These are phyloP conservation scores for Cetonia aurata DNA, from an alignment of 2,888 invertebrate genomes.

Conservation along the genomic window DNA sequence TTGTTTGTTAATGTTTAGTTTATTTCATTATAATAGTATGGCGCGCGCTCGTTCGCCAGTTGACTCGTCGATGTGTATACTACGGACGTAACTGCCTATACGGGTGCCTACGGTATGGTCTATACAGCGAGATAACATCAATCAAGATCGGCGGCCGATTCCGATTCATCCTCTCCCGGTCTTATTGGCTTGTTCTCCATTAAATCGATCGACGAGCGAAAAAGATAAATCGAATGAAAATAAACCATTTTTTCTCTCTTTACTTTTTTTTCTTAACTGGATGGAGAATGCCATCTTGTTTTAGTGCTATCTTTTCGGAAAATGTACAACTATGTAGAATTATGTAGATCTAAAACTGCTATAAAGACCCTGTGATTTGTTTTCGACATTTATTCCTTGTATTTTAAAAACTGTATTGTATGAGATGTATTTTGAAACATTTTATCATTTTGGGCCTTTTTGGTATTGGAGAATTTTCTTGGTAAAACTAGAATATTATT, in stretches of 20 bases:
- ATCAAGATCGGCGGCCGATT: constrained; percentile 37
- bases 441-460: no score
- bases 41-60: constrained; percentile 21
- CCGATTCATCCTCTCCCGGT: constrained; percentile 17
- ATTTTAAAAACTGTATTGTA: no score
- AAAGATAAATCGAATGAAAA: constrained; percentile 33
- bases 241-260: constrained; percentile 8
- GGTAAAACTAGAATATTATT: no score
- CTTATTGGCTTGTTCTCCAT: constrained; percentile 28
- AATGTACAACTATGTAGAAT: constrained; percentile 2
- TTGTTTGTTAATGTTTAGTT: constrained; percentile 63
- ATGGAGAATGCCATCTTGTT: constrained; percentile 22
- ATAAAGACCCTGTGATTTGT: no score
- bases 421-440: no score
- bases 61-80: constrained; percentile 5
- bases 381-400: no score
- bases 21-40: constrained; percentile 57
- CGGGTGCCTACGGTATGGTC: not conserved
- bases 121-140: constrained; percentile 31
- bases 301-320: constrained; percentile 19
- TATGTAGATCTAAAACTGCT: no score
- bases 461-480: no score
- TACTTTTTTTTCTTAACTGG: not conserved
- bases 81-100: not conserved
- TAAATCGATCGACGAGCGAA: constrained; percentile 32